phyloP scores from a whole-genome alignment of 2,888 invertebrate species.

The Pseudeuparius sepicola region DNA sequence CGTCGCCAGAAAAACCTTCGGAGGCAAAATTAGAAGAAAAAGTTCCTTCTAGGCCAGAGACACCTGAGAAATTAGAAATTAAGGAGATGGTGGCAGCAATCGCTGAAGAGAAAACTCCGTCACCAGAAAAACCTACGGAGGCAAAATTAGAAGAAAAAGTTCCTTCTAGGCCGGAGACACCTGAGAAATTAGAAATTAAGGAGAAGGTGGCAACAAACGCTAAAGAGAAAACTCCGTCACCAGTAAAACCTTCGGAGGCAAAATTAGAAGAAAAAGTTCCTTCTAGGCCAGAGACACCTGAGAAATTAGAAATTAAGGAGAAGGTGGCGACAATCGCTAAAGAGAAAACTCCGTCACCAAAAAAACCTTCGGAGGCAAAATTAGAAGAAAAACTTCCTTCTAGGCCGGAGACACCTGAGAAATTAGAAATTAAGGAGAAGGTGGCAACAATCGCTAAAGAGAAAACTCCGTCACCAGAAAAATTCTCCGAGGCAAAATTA shows the following conservation, averaged over 20 bases:
- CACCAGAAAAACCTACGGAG: not conserved
- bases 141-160: too few relatives aligned
- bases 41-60: not conserved
- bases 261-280: not conserved
- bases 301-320: not conserved
- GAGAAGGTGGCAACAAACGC: not conserved
- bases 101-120: not conserved
- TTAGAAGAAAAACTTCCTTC: too few relatives aligned
- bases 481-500: too few relatives aligned
- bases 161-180: too few relatives aligned
- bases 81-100: conserved; percentile 1
- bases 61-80: not conserved
- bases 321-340: not conserved
- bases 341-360: conserved; percentile 1
- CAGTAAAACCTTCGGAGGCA: not conserved
- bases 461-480: too few relatives aligned
- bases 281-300: not conserved
- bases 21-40: not conserved
- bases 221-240: not conserved
- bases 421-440: too few relatives aligned
- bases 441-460: too few relatives aligned
- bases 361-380: not conserved
- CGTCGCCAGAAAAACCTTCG: not conserved
- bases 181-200: conserved; percentile 3
- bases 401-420: too few relatives aligned